These are phyloP conservation scores for Apodemia zela DNA, from an alignment of 2,888 invertebrate species.

Conservation along the genomic window DNA sequence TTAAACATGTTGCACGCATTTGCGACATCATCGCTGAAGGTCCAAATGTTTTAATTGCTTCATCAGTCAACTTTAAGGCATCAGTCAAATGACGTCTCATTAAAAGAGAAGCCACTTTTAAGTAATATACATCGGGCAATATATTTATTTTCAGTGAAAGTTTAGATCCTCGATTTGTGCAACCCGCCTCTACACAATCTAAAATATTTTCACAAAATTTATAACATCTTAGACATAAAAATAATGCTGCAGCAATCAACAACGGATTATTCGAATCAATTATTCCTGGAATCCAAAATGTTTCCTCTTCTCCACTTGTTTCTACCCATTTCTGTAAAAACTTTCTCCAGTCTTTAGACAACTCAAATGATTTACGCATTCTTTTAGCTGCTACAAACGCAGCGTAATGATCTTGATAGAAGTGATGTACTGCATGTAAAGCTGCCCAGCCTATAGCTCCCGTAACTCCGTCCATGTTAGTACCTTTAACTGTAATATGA, in stretches of 20 bases:
- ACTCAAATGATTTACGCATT: constrained; percentile 62
- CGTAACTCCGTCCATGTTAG: constrained; percentile 59
- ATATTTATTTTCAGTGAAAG: constrained; percentile 31
- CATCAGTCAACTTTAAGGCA: constrained; percentile 46
- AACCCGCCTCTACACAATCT: constrained; percentile 52
- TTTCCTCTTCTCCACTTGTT: constrained; percentile 64
- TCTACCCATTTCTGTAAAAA: constrained; percentile 55
- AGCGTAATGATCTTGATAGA: constrained; percentile 41
- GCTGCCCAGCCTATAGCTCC: constrained; percentile 69
- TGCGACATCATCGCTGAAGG: constrained; percentile 58
- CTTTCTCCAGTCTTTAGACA: constrained; percentile 55
- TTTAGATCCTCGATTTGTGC: constrained; percentile 48
- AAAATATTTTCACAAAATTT: constrained; percentile 53
- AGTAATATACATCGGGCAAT: constrained; percentile 50
- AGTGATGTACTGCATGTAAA: constrained; percentile 58
- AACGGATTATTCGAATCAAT: constrained; percentile 51
- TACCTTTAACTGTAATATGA: constrained; percentile 60
- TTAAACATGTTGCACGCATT: constrained; percentile 54
- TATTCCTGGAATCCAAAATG: constrained; percentile 54
- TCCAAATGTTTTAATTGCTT: constrained; percentile 51
- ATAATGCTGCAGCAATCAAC: constrained; percentile 64
- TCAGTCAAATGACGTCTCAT: constrained; percentile 43
- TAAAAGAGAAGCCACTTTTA: constrained; percentile 54
- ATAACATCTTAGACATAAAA: constrained; percentile 64
- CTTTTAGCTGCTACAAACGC: constrained; percentile 59